Evolutionary conservation across 1,140 invertebrate genomes (phyloP).

Genomic region (Cherax destructor): DNA sequence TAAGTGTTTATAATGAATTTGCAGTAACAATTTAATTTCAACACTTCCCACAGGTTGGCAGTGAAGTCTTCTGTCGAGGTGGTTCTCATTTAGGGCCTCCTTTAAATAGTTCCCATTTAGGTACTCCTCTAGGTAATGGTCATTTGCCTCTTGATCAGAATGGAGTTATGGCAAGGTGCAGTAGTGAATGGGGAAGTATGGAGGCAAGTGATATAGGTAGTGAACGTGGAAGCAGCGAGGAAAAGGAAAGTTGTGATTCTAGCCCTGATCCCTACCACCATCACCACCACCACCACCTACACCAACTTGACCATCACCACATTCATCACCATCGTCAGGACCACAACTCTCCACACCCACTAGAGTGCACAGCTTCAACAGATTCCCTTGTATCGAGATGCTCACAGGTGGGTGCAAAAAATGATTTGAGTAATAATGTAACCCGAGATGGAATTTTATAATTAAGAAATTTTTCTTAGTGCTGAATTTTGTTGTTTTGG

Average conservation of each 20-base stretch:
- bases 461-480: too few relatives aligned
- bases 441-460: too few relatives aligned
- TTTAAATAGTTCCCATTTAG: slow-evolving; percentile 29
- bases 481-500: too few relatives aligned
- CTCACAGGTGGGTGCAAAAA: slow-evolving; percentile 43
- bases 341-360: slow-evolving; percentile 45
- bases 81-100: slow-evolving; percentile 46
- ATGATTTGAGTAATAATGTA: too few relatives aligned
- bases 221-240: slow-evolving; percentile 60
- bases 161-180: slow-evolving; percentile 25
- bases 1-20: too few relatives aligned
- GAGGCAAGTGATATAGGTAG: slow-evolving; percentile 44
- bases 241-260: slow-evolving; percentile 61
- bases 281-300: slow-evolving; percentile 41
- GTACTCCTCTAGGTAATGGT: slow-evolving; percentile 28
- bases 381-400: slow-evolving; percentile 66
- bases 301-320: slow-evolving; percentile 18
- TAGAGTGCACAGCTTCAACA: slow-evolving; percentile 65
- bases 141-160: slow-evolving; percentile 31
- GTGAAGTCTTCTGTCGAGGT: slow-evolving; percentile 45
- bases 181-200: slow-evolving; percentile 51
- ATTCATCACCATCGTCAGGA: slow-evolving; percentile 12
- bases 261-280: slow-evolving; percentile 41
- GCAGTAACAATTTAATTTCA: not conserved
- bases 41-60: slow-evolving; percentile 36